Base-by-base conservation (phyloP, 2,113 vertebrate genomes). In the Seriola aureovittata region DNA sequence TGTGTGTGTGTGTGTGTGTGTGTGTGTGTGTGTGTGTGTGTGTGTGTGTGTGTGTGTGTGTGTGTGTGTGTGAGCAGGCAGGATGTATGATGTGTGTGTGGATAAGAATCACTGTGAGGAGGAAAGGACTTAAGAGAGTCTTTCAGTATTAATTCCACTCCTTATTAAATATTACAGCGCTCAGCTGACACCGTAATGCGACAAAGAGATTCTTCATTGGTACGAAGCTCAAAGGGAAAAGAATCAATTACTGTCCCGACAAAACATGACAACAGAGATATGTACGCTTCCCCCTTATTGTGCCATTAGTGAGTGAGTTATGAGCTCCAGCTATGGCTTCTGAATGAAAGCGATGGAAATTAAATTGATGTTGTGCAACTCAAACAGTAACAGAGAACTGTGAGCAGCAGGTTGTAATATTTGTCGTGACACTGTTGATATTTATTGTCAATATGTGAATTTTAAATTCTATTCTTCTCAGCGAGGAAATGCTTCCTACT, bases 161-260 rank as follows among this genome's bases (percentile, higher is more conserved):
- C 60, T 88, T 85, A 89, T 91, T 90, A 80, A 87, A 92, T 84
- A 85, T 90, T 74, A 60, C 1, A 42, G 8, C 3, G 11, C 82
- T 80, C 60, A 85, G 81, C 81, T 89, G 89, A 85, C 78, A 63
- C 68, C 44, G 6, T 84, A 89, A 86, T 74, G 58, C 23, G 3
- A 76, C 70, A 71, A 29, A 78, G 58, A 81, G 63, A 85, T 80
- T 78, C 57, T n/a, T 80, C 69, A 59, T 60, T 42, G 60, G 62
- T 70, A 57, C 1, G 1, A 57, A 65, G 66, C 75, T 85, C 70
- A 80, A 29, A 80, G 65, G 44, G 70, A 78, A 63, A 88, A 54
- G 9, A 79, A 87, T 84, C 48, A 81, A 81, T 89, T 71, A 80
- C 13, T 44, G 50, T 67, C 76, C 58, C 50, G 70, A 75, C 71